Percentiles rank a stretch among this genome's conserved stretches.
Evolutionary conservation across 2,888 invertebrate genomes (phyloP).

Genomic region (Galerucella calmariensis): DNA sequence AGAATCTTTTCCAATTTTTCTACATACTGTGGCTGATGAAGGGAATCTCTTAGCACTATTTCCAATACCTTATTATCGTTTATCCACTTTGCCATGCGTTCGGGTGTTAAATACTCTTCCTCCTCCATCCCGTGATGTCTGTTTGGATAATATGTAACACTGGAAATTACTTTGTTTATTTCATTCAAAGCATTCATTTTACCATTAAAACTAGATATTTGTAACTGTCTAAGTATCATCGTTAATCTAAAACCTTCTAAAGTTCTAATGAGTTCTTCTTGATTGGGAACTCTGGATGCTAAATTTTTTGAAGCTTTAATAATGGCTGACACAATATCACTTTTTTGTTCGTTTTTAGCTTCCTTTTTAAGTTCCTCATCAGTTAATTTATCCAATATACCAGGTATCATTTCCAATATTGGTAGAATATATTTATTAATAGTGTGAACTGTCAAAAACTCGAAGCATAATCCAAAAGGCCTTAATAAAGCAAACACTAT

Average conservation of each 20-base stretch:
- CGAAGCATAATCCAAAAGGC: constrained; percentile 93
- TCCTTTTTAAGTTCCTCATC: constrained; percentile 97
- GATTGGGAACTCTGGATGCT: constrained; percentile 84
- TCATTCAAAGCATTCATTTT: constrained; percentile 99
- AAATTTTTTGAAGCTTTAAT: constrained; percentile 92
- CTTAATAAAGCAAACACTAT: constrained; percentile 84
- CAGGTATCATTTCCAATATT: constrained; percentile 89
- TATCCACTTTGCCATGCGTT: constrained; percentile 97
- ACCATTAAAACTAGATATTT: constrained; percentile 97
- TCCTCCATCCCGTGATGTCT: constrained; percentile 77
- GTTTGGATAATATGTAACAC: constrained; percentile 90
- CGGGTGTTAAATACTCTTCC: constrained; percentile 93
- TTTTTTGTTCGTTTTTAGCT: constrained; percentile 94
- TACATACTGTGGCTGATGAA: constrained; percentile 98
- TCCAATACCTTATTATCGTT: constrained; percentile 95
- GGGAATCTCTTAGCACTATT: constrained; percentile 92
- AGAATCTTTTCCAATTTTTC: constrained; percentile 98
- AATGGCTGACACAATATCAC: constrained; percentile 94
- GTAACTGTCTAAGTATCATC: constrained; percentile 90
- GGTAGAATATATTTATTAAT: constrained; percentile 94
- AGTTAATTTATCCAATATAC: constrained; percentile 89
- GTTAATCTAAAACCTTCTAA: constrained; percentile 95
- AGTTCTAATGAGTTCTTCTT: constrained; percentile 80
- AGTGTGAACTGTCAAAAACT: constrained; percentile 88
- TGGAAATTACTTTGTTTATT: constrained; percentile 95